A percentile compares a stretch with the other conserved stretches of the same genome.
Conservation (phyloP, 2,888 invertebrate genomes). For the Selenia dentaria region DNA sequence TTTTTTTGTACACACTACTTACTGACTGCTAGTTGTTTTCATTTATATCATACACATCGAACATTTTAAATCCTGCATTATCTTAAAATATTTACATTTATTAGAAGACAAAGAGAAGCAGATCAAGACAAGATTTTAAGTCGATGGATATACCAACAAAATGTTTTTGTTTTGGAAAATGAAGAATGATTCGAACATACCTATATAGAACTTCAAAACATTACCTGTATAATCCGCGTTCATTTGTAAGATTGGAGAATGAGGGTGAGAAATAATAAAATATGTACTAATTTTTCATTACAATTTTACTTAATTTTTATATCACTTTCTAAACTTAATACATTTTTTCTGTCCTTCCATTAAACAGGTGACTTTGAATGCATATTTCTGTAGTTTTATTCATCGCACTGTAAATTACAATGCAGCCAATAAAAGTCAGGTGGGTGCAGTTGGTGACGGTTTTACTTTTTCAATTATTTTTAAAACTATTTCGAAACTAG, state of each 20-base stretch:
- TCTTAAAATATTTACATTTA: too few species aligned
- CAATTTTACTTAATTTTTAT: slow-evolving; percentile 52
- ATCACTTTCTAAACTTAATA: slow-evolving; percentile 5
- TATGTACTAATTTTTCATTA: slow-evolving; percentile 4
- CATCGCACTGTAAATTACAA: too few species aligned
- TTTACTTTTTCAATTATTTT: slow-evolving; percentile 35
- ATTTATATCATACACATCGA: too few species aligned
- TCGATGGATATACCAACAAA: too few species aligned
- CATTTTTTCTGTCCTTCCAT: not conserved
- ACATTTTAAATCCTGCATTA: too few species aligned
- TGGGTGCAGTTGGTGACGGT: slow-evolving; percentile 45
- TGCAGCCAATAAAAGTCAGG: slow-evolving; percentile 16
- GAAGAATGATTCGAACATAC: slow-evolving; percentile 56
- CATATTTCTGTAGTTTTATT: too few species aligned
- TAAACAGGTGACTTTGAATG: not conserved
- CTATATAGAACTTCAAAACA: slow-evolving; percentile 28
- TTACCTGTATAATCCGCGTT: slow-evolving; percentile 67
- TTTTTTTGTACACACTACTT: too few species aligned
- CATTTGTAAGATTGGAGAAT: slow-evolving; percentile 52
- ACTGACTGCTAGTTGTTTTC: too few species aligned
- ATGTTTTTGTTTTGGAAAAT: slow-evolving; percentile 51
- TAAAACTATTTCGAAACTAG: slow-evolving; percentile 55
- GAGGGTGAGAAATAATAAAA: slow-evolving; percentile 27
- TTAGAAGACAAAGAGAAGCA: too few species aligned
- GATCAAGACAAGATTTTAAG: too few species aligned